Evolutionary conservation across 2,888 invertebrate genomes (phyloP).

Genomic region (Acrobasis consociella): DNA sequence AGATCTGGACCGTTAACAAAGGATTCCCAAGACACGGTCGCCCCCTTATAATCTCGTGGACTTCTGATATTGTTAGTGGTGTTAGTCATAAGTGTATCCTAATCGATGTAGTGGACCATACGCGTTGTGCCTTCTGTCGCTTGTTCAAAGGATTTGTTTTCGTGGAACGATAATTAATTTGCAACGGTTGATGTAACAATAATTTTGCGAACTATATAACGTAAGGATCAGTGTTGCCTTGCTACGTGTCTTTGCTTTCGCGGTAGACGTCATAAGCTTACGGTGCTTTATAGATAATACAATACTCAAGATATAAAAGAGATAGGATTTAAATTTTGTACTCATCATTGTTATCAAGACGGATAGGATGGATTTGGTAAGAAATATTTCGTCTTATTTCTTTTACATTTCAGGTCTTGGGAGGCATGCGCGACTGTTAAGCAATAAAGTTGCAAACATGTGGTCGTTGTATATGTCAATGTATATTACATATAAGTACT

Average conservation of each 20-base stretch:
- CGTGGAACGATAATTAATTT: constrained; percentile 51
- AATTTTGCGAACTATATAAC: constrained; percentile 61
- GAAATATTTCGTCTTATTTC: constrained; percentile 38
- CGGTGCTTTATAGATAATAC: constrained; percentile 69
- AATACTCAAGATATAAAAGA: constrained; percentile 33
- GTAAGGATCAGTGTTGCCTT: constrained; percentile 79
- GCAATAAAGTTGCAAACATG: constrained; percentile 69
- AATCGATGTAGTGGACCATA: constrained; percentile 73
- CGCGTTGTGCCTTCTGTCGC: constrained; percentile 75
- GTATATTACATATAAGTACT: constrained; percentile 37
- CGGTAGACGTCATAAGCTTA: constrained; percentile 70
- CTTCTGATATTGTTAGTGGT: constrained; percentile 58
- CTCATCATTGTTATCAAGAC: constrained; percentile 38
- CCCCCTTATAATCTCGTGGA: constrained; percentile 53
- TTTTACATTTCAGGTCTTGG: constrained; percentile 29
- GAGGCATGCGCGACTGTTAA: constrained; percentile 44
- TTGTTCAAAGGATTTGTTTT: constrained; percentile 49
- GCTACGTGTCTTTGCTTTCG: constrained; percentile 81
- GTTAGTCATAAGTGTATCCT: constrained; percentile 64
- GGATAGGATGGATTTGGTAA: constrained; percentile 53
- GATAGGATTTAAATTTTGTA: constrained; percentile 38
- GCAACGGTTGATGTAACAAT: constrained; percentile 60
- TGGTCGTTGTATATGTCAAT: constrained; percentile 65
- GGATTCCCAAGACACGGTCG: constrained; percentile 54
- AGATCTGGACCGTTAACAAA: constrained; percentile 73